Conservation (phyloP, 1,140 invertebrate species). For the Paraescarpia echinospica region DNA sequence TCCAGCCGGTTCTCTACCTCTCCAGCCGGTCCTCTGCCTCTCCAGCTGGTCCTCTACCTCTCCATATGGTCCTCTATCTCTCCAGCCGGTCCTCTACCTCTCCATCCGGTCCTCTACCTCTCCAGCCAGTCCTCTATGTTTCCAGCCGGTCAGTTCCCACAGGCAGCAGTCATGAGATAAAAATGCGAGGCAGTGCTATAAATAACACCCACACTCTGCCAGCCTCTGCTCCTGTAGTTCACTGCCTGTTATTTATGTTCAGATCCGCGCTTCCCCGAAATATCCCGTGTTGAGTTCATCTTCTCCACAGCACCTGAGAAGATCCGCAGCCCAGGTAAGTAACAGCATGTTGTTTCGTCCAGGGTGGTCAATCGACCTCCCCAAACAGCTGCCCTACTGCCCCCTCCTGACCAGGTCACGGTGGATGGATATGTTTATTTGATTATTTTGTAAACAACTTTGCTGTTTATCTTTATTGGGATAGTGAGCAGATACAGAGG, state of each 20-base stretch:
- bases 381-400: not conserved
- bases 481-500: not conserved
- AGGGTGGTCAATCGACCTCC: not conserved
- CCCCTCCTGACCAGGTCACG: not conserved
- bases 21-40: no score
- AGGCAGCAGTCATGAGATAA: not conserved
- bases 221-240: not conserved
- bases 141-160: not conserved
- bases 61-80: no score
- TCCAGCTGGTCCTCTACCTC: no score
- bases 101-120: no score
- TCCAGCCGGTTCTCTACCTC: no score
- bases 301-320: conserved; percentile 67
- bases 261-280: conserved; percentile 62
- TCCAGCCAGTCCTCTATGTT: no score
- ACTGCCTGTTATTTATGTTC: conserved; percentile 29
- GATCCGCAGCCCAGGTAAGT: conserved; percentile 9
- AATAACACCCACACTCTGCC: not conserved
- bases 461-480: not conserved
- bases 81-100: no score
- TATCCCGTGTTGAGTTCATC: conserved; percentile 81
- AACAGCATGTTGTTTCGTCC: not conserved
- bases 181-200: not conserved
- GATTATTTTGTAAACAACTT: not conserved
- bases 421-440: not conserved